These are phyloP conservation scores for Coptotermes formosanus DNA, from an alignment of 1,140 invertebrate species.

Conservation along the genomic window DNA sequence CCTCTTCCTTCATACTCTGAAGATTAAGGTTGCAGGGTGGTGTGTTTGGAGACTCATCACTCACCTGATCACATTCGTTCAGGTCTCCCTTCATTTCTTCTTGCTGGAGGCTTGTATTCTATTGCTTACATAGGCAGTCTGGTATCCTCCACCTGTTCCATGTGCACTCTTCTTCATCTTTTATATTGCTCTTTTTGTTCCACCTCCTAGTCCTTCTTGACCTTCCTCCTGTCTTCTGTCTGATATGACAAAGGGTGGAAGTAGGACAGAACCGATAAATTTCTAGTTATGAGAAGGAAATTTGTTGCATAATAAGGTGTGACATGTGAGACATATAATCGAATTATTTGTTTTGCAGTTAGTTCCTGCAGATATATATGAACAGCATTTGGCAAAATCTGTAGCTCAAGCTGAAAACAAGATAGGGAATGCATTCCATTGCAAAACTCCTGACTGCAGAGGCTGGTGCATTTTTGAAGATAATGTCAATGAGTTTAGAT, in stretches of 20 bases:
- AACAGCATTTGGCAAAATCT: conserved; percentile 79
- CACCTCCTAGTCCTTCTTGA: no score
- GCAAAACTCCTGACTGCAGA: conserved; percentile 83
- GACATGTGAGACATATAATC: neutral
- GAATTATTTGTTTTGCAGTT: conserved; percentile 50
- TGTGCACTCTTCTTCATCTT: neutral
- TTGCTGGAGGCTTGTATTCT: no score
- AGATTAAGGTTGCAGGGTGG: no score
- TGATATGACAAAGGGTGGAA: neutral
- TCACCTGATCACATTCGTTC: no score
- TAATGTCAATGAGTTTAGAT: conserved; percentile 81
- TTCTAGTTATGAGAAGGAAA: neutral
- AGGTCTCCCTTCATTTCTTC: no score
- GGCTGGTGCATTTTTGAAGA: conserved; percentile 91
- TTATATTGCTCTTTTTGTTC: no score
- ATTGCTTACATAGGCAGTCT: no score
- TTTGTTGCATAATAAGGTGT: no score
- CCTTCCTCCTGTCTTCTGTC: neutral
- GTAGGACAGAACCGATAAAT: neutral
- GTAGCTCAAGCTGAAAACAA: conserved; percentile 78
- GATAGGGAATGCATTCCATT: conserved; percentile 84
- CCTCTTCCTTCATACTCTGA: no score
- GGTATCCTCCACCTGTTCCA: no score
- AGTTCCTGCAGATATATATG: conserved; percentile 68
- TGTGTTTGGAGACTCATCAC: no score